These are phyloP conservation scores for Meloe dianella DNA, from an alignment of 2,888 invertebrate species.

Conservation along the genomic window DNA sequence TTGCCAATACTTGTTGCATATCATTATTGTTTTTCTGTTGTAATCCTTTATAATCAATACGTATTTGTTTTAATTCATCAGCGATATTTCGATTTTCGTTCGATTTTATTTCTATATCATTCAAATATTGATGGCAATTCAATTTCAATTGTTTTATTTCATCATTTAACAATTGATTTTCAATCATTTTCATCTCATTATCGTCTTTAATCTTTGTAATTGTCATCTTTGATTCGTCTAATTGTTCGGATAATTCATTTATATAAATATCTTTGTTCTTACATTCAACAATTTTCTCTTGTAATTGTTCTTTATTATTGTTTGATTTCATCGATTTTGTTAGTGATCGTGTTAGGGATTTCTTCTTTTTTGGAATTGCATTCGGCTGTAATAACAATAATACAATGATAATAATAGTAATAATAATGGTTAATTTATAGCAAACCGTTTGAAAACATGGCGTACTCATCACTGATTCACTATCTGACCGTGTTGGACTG, in stretches of 20 bases:
- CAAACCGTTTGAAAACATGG: constrained; percentile 55
- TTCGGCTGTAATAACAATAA: constrained; percentile 50
- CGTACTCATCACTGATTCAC: constrained; percentile 41
- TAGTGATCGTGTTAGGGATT: constrained; percentile 32
- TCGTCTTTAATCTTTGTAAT: constrained; percentile 52
- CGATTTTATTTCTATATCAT: constrained; percentile 44
- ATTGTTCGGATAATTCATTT: constrained; percentile 60
- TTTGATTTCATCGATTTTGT: constrained; percentile 27
- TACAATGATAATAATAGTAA: constrained; percentile 6
- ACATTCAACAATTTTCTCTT: constrained; percentile 63
- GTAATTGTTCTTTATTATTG: constrained; percentile 57
- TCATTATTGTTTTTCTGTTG: constrained; percentile 32
- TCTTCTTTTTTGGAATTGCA: constrained; percentile 46
- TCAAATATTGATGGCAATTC: constrained; percentile 56
- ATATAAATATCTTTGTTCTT: constrained; percentile 63
- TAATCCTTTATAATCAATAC: constrained; percentile 33
- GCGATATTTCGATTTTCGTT: constrained; percentile 40
- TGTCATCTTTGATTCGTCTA: constrained; percentile 62
- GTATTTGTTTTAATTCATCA: constrained; percentile 32
- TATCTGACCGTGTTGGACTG: constrained; percentile 50
- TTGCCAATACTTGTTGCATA: constrained; percentile 25
- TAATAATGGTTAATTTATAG: constrained; percentile 14
- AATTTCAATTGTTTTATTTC: constrained; percentile 58
- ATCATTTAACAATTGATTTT: constrained; percentile 55
- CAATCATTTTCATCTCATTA: constrained; percentile 55